Conservation (phyloP, 2,888 invertebrate species). For the Thelaira solivaga region DNA sequence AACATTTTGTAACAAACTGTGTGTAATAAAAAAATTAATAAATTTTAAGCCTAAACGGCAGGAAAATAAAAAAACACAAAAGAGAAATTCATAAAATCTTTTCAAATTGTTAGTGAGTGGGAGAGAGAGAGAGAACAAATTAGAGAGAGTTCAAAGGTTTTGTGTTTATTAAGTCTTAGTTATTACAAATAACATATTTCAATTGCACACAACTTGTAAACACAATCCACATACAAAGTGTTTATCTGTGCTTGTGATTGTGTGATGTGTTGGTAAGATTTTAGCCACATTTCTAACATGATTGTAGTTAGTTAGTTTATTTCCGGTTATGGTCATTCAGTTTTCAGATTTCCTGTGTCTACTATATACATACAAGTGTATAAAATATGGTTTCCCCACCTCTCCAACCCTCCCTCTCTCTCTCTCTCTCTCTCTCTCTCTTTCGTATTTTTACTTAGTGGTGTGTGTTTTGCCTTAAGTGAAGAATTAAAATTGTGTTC, state of each 20-base stretch:
- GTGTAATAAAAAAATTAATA: constrained; percentile 8
- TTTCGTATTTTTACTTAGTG: too few species aligned
- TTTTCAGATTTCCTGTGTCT: constrained; percentile 1
- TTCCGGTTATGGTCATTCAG: neutral
- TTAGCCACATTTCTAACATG: neutral
- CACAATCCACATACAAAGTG: too few species aligned
- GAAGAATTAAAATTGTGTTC: too few species aligned
- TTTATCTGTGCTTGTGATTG: too few species aligned
- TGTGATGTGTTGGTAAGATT: neutral
- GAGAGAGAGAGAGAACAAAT: neutral
- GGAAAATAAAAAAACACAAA: neutral
- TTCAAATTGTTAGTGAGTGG: neutral
- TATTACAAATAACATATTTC: neutral
- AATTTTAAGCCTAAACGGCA: constrained; percentile 25
- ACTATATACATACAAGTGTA: neutral
- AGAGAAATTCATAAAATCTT: neutral
- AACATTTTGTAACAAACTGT: constrained; percentile 16
- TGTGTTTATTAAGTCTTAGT: too few species aligned
- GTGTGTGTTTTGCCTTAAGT: too few species aligned
- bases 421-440: too few species aligned
- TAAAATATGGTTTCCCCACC: too few species aligned
- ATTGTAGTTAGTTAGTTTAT: neutral
- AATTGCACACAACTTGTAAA: neutral
- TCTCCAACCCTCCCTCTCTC: too few species aligned
- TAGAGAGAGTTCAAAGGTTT: too few species aligned